A percentile compares a stretch with the other conserved stretches of the same genome.
Evolutionary conservation across 2,888 invertebrate genomes (phyloP).

Genomic region (Molanna angustata): DNA sequence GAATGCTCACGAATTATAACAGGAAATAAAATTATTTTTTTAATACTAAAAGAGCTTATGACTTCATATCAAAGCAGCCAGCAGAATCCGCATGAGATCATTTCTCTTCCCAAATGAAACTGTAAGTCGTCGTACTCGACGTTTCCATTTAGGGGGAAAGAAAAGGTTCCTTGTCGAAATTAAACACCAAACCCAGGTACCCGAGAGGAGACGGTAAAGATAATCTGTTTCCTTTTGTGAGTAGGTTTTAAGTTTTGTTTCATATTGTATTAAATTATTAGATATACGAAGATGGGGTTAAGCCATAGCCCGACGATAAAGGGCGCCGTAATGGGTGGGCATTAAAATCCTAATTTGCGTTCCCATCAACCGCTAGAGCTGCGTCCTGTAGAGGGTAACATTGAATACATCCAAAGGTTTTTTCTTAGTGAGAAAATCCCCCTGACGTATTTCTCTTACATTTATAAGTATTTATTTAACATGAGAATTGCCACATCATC

Average conservation of each 20-base stretch:
- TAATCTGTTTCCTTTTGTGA: conserved; percentile 1
- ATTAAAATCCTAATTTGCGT: conserved; percentile 32
- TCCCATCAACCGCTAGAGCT: conserved; percentile 10
- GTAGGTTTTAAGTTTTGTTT: neutral
- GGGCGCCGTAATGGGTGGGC: conserved; percentile 26
- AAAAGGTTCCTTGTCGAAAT: neutral
- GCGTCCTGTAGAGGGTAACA: too few relatives aligned
- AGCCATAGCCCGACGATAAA: conserved; percentile 23
- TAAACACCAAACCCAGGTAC: neutral
- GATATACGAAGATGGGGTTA: neutral
- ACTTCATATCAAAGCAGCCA: conserved; percentile 18
- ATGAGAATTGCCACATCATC: too few relatives aligned
- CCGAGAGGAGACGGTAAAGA: neutral
- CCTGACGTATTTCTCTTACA: too few relatives aligned
- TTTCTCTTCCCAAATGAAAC: conserved; percentile 24
- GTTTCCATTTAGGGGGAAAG: neutral
- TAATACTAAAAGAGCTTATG: conserved; percentile 17
- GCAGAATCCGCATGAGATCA: conserved; percentile 20
- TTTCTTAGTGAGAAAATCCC: too few relatives aligned
- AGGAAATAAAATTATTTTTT: conserved; percentile 19
- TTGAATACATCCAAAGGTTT: too few relatives aligned
- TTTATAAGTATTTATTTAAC: too few relatives aligned
- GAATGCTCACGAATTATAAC: conserved; percentile 5
- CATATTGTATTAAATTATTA: conserved; percentile 3
- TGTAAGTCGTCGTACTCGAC: conserved; percentile 14